Evolutionary conservation across 2,113 vertebrate genomes (phyloP), one percentile per base, ranked within the genome.

Genomic region (Dolichallabes microphthalmus): DNA sequence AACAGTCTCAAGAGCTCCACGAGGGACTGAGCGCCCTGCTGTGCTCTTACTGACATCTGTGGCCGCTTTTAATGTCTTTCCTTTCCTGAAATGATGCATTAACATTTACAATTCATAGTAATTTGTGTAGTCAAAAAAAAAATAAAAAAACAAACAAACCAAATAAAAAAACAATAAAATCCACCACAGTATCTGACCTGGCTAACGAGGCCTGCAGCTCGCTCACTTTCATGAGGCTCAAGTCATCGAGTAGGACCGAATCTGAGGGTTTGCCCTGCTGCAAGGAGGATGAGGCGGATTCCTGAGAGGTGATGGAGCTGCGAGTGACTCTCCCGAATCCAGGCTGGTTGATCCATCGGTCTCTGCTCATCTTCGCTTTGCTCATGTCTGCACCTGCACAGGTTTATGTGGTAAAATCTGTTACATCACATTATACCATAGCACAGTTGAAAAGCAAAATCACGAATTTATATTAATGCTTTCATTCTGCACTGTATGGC

Each of bases 201-300:
- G 84, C 4, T 57, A 60, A 19, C 2, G 82, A 76, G 27, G 39
- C 22, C 7, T 91, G 87, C 85, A 85, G 91, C 57, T 90, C 89
- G 5, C 88, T 94, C 74, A 94, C 92, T 25, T 89, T 94, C 93
- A 94, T 94, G 76, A 90, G 92, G 82, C 94, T 91, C 71, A 95
- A 93, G 75, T 94, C 91, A 86, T 92, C 87, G 5, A 88, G 91
- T 87, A 94, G 82, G 68, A 88, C 90, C 0, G 92, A 88, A 73
- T 93, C 90, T 0, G 90, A 82, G 35, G 88, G 89, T 85, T 90
- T 94, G 79, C 85, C 90, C 20, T 82, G 89, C 25, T 89, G 91
- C 81, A 90, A 90, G 22, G 14, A 81, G 45, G 86, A 89, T 0
- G 87, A 73, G 12, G 74, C 87, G 0, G 86, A 74, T 63, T 91